A percentile compares a stretch with the other conserved stretches of the same genome.
phyloP scores from a whole-genome alignment of 2,113 vertebrate genomes.

The Salvelinus alpinus region DNA sequence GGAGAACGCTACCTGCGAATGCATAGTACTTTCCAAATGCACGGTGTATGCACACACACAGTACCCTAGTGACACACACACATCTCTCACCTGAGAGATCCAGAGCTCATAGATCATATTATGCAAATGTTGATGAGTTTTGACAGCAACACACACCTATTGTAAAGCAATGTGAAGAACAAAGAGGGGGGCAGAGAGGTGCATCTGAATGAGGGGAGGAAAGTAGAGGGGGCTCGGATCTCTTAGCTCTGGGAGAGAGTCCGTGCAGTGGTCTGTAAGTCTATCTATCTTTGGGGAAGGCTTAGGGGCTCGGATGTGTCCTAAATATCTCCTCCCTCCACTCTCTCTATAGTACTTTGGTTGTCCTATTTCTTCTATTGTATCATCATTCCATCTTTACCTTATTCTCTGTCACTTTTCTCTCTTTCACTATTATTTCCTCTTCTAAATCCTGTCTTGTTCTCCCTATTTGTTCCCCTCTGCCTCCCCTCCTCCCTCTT shows the following conservation, averaged over 20 bases:
- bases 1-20: too few species aligned
- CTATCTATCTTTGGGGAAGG: not conserved
- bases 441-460: not conserved
- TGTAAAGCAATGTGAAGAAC: not conserved
- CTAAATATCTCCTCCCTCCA: constrained; percentile 26
- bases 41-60: too few species aligned
- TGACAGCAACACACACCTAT: not conserved
- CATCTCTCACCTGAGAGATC: not conserved
- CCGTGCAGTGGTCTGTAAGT: not conserved
- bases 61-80: not conserved
- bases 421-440: not conserved
- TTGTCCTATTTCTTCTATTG: not conserved
- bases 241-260: not conserved
- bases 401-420: not conserved
- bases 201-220: not conserved
- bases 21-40: too few species aligned
- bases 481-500: not conserved
- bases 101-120: too few species aligned
- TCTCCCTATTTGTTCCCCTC: not conserved
- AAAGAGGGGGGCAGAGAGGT: constrained; percentile 1
- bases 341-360: not conserved
- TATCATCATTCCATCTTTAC: not conserved
- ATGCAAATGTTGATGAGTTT: not conserved
- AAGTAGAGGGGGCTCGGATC: not conserved
- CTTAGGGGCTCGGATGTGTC: constrained; percentile 23